Conservation (phyloP, 2,888 invertebrate genomes). For the Microplitis deprimator region DNA sequence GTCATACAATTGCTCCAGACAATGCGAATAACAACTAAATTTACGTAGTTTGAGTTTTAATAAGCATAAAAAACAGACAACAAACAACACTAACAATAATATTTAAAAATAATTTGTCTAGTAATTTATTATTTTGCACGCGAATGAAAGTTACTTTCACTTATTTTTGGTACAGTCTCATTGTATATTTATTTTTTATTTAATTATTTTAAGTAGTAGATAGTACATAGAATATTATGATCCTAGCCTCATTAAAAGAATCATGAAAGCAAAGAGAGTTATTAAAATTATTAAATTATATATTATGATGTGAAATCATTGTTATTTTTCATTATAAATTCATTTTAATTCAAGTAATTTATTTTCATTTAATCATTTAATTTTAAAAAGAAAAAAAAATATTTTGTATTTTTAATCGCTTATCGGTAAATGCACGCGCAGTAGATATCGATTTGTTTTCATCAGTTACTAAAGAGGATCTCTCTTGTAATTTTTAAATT, state of each 20-base stretch:
- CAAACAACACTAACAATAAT: not conserved
- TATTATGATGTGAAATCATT: not conserved
- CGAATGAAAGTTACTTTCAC: not conserved
- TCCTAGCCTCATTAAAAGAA: constrained; percentile 53
- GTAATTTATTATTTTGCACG: not conserved
- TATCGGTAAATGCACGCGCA: not conserved
- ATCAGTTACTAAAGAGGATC: not conserved
- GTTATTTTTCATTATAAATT: not conserved
- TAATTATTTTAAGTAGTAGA: not conserved
- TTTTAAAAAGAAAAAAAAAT: not conserved
- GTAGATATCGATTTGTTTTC: not conserved
- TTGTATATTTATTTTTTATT: not conserved
- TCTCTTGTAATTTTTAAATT: not conserved
- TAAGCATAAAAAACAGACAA: not conserved
- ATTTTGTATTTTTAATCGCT: not conserved
- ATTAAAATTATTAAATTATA: constrained; percentile 41
- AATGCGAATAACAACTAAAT: too few relatives aligned
- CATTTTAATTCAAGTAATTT: not conserved
- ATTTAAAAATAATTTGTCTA: too few relatives aligned
- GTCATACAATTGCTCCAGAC: too few relatives aligned
- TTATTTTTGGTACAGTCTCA: not conserved
- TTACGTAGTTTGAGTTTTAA: too few relatives aligned
- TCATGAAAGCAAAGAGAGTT: constrained; percentile 57
- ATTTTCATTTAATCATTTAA: not conserved
- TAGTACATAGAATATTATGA: constrained; percentile 46